phyloP scores from a whole-genome alignment of 2,797 vertebrate genomes.

The Knipowitschia caucasica region DNA sequence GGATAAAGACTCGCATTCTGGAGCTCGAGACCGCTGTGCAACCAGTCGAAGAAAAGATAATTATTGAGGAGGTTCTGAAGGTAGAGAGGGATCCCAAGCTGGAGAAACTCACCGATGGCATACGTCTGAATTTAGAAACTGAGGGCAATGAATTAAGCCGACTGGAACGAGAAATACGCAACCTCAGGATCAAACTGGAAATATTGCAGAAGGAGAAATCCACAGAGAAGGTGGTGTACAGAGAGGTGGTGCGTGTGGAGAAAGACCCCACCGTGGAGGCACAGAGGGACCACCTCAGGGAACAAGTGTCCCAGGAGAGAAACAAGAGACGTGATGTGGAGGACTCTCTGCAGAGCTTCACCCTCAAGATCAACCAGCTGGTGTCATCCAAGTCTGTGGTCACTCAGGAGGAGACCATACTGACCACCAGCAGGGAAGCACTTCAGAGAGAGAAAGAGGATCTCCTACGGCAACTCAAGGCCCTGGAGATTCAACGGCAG shows the following conservation, averaged over 20 bases:
- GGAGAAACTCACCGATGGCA: slow-evolving; percentile 74
- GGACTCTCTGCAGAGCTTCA: slow-evolving; percentile 73
- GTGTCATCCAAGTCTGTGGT: slow-evolving; percentile 72
- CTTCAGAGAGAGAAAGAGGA: slow-evolving; percentile 77
- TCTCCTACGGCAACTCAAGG: slow-evolving; percentile 75
- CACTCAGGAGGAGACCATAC: slow-evolving; percentile 76
- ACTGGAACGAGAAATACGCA: slow-evolving; percentile 83
- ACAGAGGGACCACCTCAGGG: slow-evolving; percentile 81
- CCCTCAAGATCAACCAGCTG: slow-evolving; percentile 73
- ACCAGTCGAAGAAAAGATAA: slow-evolving; percentile 85
- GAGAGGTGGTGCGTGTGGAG: slow-evolving; percentile 91
- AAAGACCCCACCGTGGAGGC: slow-evolving; percentile 85
- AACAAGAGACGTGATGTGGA: slow-evolving; percentile 77
- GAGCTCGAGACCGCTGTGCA: slow-evolving; percentile 81
- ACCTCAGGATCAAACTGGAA: slow-evolving; percentile 79
- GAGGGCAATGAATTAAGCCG: slow-evolving; percentile 75
- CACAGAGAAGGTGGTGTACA: slow-evolving; percentile 89
- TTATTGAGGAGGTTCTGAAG: slow-evolving; percentile 91
- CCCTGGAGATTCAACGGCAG: slow-evolving; percentile 79
- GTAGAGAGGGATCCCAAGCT: slow-evolving; percentile 88
- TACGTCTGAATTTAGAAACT: slow-evolving; percentile 76
- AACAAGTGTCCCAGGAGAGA: slow-evolving; percentile 79
- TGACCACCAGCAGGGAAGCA: slow-evolving; percentile 67
- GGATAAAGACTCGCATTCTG: slow-evolving; percentile 81
- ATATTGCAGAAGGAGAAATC: slow-evolving; percentile 86